A percentile compares a stretch with the other conserved stretches of the same genome.
These are phyloP conservation scores for Amphipoea oculea DNA, from an alignment of 2,888 invertebrate genomes.

Conservation along the genomic window DNA sequence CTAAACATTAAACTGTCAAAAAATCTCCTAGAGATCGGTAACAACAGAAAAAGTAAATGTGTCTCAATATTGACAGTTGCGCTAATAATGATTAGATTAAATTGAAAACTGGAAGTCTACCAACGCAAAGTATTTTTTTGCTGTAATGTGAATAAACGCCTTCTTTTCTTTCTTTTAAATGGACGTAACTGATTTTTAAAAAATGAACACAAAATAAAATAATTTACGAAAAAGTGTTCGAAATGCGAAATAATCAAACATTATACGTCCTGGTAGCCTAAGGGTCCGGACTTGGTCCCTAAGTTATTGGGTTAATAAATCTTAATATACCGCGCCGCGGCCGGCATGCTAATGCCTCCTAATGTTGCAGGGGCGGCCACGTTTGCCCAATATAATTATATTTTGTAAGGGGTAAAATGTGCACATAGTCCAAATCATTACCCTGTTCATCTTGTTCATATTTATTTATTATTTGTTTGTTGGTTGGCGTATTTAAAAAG, in stretches of 20 bases:
- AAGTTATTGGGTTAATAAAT: slow-evolving; percentile 76
- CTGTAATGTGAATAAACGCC: no score
- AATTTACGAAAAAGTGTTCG: slow-evolving; percentile 28
- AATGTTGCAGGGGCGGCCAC: slow-evolving; percentile 72
- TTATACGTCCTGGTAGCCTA: slow-evolving; percentile 55
- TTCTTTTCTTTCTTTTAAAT: no score
- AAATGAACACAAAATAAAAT: neutral
- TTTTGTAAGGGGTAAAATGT: slow-evolving; percentile 61
- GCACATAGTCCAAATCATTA: slow-evolving; percentile 25
- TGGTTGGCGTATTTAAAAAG: neutral
- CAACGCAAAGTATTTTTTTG: no score
- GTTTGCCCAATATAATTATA: slow-evolving; percentile 61
- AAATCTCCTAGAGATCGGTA: no score
- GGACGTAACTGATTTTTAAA: no score
- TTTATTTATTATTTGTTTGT: no score
- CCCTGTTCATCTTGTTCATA: no score
- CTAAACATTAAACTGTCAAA: no score
- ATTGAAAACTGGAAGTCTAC: no score
- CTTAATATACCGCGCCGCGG: slow-evolving; percentile 71
- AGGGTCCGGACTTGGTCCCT: slow-evolving; percentile 64
- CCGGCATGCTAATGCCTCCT: slow-evolving; percentile 72
- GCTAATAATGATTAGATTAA: no score
- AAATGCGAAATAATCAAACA: slow-evolving; percentile 58
- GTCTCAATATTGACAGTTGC: no score
- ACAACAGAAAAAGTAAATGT: no score